Conservation (phyloP, 2,888 invertebrate genomes). For the Aporophyla nigra region DNA sequence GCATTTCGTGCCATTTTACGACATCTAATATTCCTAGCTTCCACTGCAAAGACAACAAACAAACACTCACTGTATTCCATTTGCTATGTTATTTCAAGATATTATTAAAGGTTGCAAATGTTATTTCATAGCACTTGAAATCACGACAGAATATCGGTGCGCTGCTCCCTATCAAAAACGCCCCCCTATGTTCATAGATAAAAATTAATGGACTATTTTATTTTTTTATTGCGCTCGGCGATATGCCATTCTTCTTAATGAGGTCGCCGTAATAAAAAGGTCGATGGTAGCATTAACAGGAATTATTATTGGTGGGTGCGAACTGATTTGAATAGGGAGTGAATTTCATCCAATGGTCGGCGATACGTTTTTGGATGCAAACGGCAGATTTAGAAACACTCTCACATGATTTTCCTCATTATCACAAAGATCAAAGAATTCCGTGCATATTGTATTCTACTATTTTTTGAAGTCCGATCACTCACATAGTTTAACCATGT, state of each 20-base stretch:
- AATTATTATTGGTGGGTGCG: conserved; percentile 9
- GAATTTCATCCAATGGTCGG: neutral
- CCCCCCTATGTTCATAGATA: conserved; percentile 71
- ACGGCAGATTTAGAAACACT: no score
- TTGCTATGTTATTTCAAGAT: conserved; percentile 48
- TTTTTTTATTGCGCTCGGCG: conserved; percentile 71
- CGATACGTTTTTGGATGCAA: neutral
- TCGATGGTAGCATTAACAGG: conserved; percentile 28
- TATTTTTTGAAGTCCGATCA: conserved; percentile 7
- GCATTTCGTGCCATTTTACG: conserved; percentile 19
- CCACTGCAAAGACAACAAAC: conserved; percentile 35
- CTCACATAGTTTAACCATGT: conserved; percentile 11
- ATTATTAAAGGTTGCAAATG: conserved; percentile 35
- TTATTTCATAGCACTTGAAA: conserved; percentile 51
- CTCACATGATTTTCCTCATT: neutral
- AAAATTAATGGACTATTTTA: conserved; percentile 73
- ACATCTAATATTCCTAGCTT: conserved; percentile 49
- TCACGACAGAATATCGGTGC: conserved; percentile 31
- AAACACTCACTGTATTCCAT: conserved; percentile 37
- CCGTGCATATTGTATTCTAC: neutral
- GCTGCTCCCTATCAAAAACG: conserved; percentile 47
- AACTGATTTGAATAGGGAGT: conserved; percentile 13
- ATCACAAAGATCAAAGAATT: conserved; percentile 25
- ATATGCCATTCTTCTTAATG: conserved; percentile 54
- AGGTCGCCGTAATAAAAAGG: conserved; percentile 50